Evolutionary conservation across 2,888 invertebrate genomes (phyloP).

Genomic region (Coenonympha arcania): DNA sequence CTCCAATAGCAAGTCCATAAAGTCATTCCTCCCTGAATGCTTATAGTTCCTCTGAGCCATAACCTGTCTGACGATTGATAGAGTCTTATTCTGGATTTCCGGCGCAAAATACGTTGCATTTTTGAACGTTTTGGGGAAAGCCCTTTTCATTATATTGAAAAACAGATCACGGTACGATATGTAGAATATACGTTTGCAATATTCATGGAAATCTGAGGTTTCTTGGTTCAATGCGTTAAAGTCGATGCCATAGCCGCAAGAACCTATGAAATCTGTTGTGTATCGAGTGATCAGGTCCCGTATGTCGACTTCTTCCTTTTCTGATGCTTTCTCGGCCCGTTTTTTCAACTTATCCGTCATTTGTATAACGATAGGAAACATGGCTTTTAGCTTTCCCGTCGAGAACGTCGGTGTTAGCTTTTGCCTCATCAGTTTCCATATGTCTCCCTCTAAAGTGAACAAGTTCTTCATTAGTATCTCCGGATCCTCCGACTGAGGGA

Average conservation of each 20-base stretch:
- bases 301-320: constrained; percentile 31
- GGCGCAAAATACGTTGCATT: constrained; percentile 26
- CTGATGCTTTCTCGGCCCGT: constrained; percentile 29
- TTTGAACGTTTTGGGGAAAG: constrained; percentile 32
- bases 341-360: constrained; percentile 32
- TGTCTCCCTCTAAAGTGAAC: constrained; percentile 38
- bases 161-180: constrained; percentile 29
- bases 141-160: constrained; percentile 28
- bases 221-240: constrained; percentile 36
- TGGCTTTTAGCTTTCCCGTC: constrained; percentile 36
- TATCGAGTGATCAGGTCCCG: constrained; percentile 40
- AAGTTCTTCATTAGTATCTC: constrained; percentile 38
- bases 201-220: constrained; percentile 34
- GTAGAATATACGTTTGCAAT: constrained; percentile 26
- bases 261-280: constrained; percentile 41
- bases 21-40: constrained; percentile 38
- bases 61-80: constrained; percentile 32
- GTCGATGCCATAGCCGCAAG: constrained; percentile 41
- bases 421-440: constrained; percentile 41
- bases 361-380: constrained; percentile 39
- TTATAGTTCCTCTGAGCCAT: constrained; percentile 34
- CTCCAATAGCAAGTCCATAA: constrained; percentile 43
- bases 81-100: constrained; percentile 31
- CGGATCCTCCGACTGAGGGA: constrained; percentile 27
- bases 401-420: constrained; percentile 41